Conservation (phyloP, 2,888 invertebrate species). For the Yponomeuta cagnagella region DNA sequence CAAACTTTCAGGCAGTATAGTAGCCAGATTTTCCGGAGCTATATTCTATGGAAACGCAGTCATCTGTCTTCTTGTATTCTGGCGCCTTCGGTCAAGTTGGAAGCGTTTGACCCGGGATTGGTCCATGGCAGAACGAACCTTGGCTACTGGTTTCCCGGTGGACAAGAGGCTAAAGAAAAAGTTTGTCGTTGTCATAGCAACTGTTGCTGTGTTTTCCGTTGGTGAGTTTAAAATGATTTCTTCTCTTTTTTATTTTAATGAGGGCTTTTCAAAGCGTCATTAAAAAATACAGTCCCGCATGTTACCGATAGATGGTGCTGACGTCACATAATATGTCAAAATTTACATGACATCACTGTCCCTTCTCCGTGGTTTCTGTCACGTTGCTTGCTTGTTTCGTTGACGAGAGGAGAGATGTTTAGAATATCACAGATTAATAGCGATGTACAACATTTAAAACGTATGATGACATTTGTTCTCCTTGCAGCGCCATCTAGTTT, state of each 20-base stretch:
- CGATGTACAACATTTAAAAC: too few relatives aligned
- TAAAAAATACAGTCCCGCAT: too few relatives aligned
- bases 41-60: constrained; percentile 75
- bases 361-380: too few relatives aligned
- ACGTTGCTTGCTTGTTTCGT: too few relatives aligned
- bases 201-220: constrained; percentile 31
- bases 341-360: too few relatives aligned
- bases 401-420: too few relatives aligned
- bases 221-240: constrained; percentile 29
- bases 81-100: constrained; percentile 55
- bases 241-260: not conserved
- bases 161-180: constrained; percentile 36
- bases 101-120: constrained; percentile 37
- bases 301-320: too few relatives aligned
- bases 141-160: constrained; percentile 31
- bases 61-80: constrained; percentile 66
- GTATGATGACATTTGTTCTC: too few relatives aligned
- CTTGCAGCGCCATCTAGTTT: not conserved
- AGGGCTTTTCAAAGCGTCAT: too few relatives aligned
- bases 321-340: too few relatives aligned
- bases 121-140: constrained; percentile 35
- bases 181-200: constrained; percentile 29
- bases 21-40: constrained; percentile 49
- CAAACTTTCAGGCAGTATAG: constrained; percentile 36
- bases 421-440: too few relatives aligned